A percentile compares a stretch with the other conserved stretches of the same genome.
These are phyloP conservation scores for Aleiodes testaceus DNA, from an alignment of 2,888 invertebrate species.

Conservation along the genomic window DNA sequence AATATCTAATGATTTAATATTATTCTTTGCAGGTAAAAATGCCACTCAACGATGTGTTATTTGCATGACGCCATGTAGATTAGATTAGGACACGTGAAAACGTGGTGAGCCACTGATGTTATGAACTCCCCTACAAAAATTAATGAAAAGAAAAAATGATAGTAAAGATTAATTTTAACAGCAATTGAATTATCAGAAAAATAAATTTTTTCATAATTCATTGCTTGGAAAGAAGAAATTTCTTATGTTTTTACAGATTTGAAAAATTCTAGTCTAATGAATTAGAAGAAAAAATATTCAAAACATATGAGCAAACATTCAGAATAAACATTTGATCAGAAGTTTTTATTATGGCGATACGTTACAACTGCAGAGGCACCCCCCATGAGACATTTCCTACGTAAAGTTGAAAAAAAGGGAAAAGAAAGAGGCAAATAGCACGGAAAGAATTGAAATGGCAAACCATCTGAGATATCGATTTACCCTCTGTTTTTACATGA, in stretches of 20 bases:
- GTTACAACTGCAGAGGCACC: background rate
- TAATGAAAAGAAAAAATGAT: constrained; percentile 15
- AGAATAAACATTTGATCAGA: background rate
- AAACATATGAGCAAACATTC: background rate
- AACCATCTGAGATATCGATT: constrained; percentile 1
- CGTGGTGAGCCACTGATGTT: constrained; percentile 48
- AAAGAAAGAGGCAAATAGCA: background rate
- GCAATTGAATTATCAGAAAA: no score
- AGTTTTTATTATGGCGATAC: background rate
- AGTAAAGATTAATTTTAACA: constrained; percentile 28
- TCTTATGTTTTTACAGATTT: no score
- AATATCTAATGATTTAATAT: background rate
- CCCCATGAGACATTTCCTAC: background rate
- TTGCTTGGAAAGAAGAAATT: no score
- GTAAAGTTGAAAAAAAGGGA: background rate
- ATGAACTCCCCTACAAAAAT: constrained; percentile 53
- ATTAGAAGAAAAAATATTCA: background rate
- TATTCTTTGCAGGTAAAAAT: background rate
- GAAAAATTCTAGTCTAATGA: no score
- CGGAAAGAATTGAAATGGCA: constrained; percentile 21
- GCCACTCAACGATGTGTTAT: constrained; percentile 14
- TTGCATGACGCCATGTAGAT: constrained; percentile 32
- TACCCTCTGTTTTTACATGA: background rate
- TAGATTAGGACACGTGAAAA: constrained; percentile 22
- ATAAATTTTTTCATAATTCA: no score